Conservation (phyloP, 2,797 vertebrate species). For the Melanotaenia maccullochi region DNA sequence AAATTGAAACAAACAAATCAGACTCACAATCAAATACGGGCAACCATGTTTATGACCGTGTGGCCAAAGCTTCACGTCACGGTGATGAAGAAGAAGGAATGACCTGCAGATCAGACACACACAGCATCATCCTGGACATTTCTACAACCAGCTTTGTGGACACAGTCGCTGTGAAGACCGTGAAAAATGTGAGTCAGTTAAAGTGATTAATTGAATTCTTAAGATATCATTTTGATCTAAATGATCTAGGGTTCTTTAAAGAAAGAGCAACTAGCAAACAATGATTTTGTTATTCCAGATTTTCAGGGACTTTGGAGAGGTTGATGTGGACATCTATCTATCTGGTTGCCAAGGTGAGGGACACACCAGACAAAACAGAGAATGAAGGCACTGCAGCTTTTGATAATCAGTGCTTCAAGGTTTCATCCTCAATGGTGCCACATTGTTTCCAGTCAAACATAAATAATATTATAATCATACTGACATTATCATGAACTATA, state of each 20-base stretch:
- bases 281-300: conserved; percentile 78
- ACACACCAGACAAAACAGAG: conserved; percentile 41
- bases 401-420: conserved; percentile 45
- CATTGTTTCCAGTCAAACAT: conserved; percentile 20
- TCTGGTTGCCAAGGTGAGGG: conserved; percentile 87
- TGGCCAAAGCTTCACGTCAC: background rate
- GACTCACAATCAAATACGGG: conserved; percentile 42
- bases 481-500: conserved; percentile 1
- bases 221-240: too few relatives aligned
- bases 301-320: conserved; percentile 89
- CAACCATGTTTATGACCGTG: conserved; percentile 20
- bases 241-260: background rate
- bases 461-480: background rate
- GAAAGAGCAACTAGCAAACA: conserved; percentile 1
- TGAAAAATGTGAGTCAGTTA: conserved; percentile 71
- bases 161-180: conserved; percentile 77
- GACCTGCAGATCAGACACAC: conserved; percentile 50
- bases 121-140: conserved; percentile 89
- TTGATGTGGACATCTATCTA: conserved; percentile 88
- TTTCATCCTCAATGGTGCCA: conserved; percentile 35
- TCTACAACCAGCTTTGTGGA: conserved; percentile 86
- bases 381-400: conserved; percentile 22
- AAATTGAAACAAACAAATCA: conserved; percentile 37
- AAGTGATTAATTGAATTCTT: background rate
- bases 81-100: conserved; percentile 17